Base-by-base conservation (phyloP, 2,797 vertebrate species). In the Neostethus bicornis region DNA sequence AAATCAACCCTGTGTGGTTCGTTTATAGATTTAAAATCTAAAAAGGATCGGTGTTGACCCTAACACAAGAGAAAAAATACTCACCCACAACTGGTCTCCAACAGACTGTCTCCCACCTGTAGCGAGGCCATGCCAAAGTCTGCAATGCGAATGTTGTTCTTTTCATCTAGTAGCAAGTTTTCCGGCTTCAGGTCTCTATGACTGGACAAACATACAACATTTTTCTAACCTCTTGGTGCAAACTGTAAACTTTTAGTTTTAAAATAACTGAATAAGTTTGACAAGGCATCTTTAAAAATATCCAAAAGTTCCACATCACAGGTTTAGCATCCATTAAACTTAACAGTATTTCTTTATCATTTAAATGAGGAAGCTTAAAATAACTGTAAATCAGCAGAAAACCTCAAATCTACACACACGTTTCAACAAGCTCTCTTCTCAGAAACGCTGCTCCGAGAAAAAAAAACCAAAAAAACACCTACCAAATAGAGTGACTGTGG, bases 51-150 rank as follows among this genome's bases (percentile, higher is more conserved):
- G n/a, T n/a, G n/a, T n/a, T n/a, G n/a, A n/a, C n/a, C n/a, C n/a
- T n/a, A n/a, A n/a, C n/a, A n/a, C n/a, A n/a, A n/a, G n/a, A n/a
- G n/a, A n/a, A n/a, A 10, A 42, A 49, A 29, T 79, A 91, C 95
- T 94, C 83, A 96, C 95, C 95, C 95, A 73, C 95, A 96, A 87
- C 95, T 96, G 70, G 94, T 96, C 89, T 96, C 95, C 75, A 96
- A 88, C 79, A 96, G 92, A 82, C 93, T 95, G 89, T 95, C 94
- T 76, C 95, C 95, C 88, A 96, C 95, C 92, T 96, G 95, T 79
- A 96, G 92, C 63, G 95, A 96, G 23, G 95, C 94, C 95, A 96
- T 96, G 66, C 95, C 95, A 53, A 96, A 96, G 89, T 96, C 95
- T 43, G 95, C 95, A 1, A 96, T 96, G 25, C 95, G 92, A 76